Conservation (phyloP, 2,888 invertebrate species). For the Subacronicta megacephala region DNA sequence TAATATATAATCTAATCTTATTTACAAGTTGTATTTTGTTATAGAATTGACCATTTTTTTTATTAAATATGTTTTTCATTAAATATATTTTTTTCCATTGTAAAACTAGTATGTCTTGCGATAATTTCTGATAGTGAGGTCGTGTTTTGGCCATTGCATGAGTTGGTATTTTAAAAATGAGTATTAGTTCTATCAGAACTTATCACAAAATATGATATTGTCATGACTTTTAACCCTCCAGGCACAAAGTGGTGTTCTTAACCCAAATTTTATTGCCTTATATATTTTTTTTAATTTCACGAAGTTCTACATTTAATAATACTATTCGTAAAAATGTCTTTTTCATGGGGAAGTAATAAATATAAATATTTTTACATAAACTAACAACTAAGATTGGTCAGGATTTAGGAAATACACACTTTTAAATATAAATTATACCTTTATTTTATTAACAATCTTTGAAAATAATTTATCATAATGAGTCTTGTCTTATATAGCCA, state of each 20-base stretch:
- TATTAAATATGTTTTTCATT: slow-evolving; percentile 74
- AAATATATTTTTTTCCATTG: slow-evolving; percentile 71
- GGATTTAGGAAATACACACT: slow-evolving; percentile 86
- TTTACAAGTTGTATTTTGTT: slow-evolving; percentile 81
- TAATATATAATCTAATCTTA: slow-evolving; percentile 83
- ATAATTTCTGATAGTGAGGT: slow-evolving; percentile 68
- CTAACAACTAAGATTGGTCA: slow-evolving; percentile 87
- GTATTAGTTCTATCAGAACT: slow-evolving; percentile 63
- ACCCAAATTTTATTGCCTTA: slow-evolving; percentile 86
- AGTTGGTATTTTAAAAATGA: slow-evolving; percentile 36
- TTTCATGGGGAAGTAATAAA: slow-evolving; percentile 85
- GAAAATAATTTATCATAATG: not conserved
- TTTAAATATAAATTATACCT: slow-evolving; percentile 67
- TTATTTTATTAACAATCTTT: slow-evolving; percentile 57
- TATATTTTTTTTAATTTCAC: slow-evolving; percentile 70
- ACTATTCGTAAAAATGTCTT: slow-evolving; percentile 90
- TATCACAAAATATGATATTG: slow-evolving; percentile 77
- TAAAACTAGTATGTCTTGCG: slow-evolving; percentile 66
- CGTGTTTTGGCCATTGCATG: slow-evolving; percentile 28
- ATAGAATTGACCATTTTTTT: slow-evolving; percentile 84
- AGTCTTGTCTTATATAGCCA: not conserved
- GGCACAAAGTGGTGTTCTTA: slow-evolving; percentile 87
- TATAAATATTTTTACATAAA: slow-evolving; percentile 83
- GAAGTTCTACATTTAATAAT: slow-evolving; percentile 88
- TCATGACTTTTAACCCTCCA: slow-evolving; percentile 75